phyloP scores from a whole-genome alignment of 2,113 vertebrate species.

The Smithornis capensis region DNA sequence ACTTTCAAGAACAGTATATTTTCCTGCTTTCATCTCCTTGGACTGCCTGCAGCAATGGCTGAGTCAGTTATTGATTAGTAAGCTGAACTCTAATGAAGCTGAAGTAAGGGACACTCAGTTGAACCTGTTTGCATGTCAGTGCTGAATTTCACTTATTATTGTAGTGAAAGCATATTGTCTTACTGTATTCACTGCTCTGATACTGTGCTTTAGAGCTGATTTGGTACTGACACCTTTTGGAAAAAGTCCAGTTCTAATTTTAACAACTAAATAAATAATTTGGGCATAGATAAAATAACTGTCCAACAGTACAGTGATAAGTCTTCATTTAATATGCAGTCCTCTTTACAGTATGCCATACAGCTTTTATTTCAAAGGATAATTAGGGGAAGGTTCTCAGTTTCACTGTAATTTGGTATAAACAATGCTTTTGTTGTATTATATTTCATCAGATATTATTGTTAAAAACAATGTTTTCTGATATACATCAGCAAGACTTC shows the following conservation, averaged over 20 bases:
- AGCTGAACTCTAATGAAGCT: conserved; percentile 24
- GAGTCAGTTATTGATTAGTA: neutral
- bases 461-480: neutral
- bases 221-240: neutral
- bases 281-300: neutral
- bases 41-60: neutral
- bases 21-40: conserved; percentile 5
- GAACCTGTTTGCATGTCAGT: neutral
- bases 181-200: neutral
- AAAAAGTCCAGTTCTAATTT: conserved; percentile 16
- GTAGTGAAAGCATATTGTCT: neutral
- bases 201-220: neutral
- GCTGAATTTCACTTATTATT: conserved; percentile 25
- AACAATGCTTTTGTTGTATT: neutral
- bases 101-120: neutral
- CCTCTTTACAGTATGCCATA: neutral
- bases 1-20: conserved; percentile 13
- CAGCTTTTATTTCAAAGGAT: conserved; percentile 10
- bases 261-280: neutral
- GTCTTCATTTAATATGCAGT: neutral
- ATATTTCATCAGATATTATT: neutral
- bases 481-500: neutral
- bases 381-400: neutral
- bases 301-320: neutral
- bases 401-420: conserved; percentile 1